phyloP scores from a whole-genome alignment of 2,113 vertebrate species.

The Zeus faber region DNA sequence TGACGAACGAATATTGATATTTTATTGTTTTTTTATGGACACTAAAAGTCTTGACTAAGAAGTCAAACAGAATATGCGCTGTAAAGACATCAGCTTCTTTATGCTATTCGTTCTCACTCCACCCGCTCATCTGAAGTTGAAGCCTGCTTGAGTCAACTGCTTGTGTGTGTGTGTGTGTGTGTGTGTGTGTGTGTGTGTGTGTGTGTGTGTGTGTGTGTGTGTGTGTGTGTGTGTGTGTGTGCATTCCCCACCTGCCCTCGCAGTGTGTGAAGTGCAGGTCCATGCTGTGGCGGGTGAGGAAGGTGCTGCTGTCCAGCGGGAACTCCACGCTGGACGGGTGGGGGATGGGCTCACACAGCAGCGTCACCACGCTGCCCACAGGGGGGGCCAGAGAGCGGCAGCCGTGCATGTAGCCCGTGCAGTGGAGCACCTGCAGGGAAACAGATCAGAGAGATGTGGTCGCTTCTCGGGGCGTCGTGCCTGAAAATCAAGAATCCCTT shows the following conservation, averaged over 20 bases:
- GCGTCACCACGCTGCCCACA: constrained; percentile 70
- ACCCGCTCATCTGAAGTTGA: too few species aligned
- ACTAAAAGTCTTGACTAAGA: too few species aligned
- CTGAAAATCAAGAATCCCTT: too few species aligned
- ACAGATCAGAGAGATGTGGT: too few species aligned
- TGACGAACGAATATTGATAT: too few species aligned
- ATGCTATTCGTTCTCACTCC: too few species aligned
- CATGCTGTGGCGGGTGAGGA: constrained; percentile 86
- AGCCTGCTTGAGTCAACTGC: neutral
- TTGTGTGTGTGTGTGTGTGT: neutral
- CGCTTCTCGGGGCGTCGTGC: too few species aligned
- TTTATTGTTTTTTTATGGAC: too few species aligned
- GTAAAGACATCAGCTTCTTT: too few species aligned
- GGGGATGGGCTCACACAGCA: constrained; percentile 86
- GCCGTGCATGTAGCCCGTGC: constrained; percentile 73
- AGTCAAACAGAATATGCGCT: too few species aligned
- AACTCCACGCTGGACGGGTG: constrained; percentile 84
- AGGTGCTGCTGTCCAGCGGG: constrained; percentile 77
- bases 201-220: neutral
- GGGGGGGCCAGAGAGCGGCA: constrained; percentile 34
- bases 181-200: neutral
- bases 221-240: too few species aligned
- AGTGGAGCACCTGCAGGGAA: constrained; percentile 79
- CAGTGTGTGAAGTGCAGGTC: constrained; percentile 87
- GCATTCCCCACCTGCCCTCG: constrained; percentile 70